Conservation (phyloP, 2,113 vertebrate species). For the Pseudopipra pipra region DNA sequence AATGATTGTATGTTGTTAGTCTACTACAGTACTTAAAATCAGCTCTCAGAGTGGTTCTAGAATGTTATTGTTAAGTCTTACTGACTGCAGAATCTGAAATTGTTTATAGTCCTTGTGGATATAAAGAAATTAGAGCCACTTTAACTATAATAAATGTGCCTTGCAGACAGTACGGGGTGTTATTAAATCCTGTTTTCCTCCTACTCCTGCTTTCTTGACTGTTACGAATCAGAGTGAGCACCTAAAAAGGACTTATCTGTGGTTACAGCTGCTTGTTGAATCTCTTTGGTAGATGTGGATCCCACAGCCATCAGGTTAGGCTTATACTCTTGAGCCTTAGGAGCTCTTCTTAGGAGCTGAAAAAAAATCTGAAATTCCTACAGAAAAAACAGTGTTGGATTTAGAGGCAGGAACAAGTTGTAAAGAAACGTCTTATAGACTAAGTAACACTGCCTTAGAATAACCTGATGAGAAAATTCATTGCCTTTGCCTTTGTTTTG, state of each 20-base stretch:
- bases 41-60: not conserved
- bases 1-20: not conserved
- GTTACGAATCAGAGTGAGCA: not conserved
- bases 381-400: not conserved
- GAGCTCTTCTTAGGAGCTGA: not conserved
- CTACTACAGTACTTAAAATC: not conserved
- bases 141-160: not conserved
- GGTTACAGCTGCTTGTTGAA: not conserved
- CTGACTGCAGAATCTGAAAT: not conserved
- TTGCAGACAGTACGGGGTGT: not conserved
- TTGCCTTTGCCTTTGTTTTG: not conserved
- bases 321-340: not conserved
- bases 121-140: not conserved
- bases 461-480: not conserved
- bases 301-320: not conserved
- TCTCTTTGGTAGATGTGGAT: not conserved
- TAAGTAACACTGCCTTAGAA: not conserved
- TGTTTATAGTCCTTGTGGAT: not conserved
- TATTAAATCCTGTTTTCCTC: not conserved
- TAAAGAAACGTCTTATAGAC: not conserved
- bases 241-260: not conserved
- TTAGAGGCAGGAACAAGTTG: not conserved
- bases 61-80: not conserved
- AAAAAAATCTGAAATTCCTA: not conserved
- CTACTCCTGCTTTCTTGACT: not conserved